Conservation (phyloP, 2,113 vertebrate genomes). For the Illadopsis cleaveri region DNA sequence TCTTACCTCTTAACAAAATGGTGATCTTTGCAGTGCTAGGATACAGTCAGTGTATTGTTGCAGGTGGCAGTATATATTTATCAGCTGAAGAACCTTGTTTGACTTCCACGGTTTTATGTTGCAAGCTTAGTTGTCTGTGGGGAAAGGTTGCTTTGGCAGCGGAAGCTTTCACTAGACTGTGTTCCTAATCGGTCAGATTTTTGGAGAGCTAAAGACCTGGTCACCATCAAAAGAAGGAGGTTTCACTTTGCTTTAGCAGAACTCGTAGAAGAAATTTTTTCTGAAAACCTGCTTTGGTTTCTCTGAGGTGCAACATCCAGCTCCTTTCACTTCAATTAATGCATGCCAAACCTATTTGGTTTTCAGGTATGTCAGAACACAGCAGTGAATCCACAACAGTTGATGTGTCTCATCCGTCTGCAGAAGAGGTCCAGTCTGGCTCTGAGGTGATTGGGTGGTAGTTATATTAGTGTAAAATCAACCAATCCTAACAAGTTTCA, state of each 20-base stretch:
- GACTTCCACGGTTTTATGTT: neutral
- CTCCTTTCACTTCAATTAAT: constrained; percentile 48
- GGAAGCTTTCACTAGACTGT: neutral
- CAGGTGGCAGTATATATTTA: neutral
- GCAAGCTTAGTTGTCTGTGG: neutral
- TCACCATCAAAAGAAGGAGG: neutral
- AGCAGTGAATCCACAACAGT: constrained; percentile 63
- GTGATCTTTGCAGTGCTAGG: neutral
- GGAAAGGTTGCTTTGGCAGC: neutral
- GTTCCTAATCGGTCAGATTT: neutral
- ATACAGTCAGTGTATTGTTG: neutral
- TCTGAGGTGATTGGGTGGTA: constrained; percentile 72
- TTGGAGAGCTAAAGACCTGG: neutral
- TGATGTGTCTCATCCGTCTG: constrained; percentile 62
- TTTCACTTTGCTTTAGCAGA: neutral
- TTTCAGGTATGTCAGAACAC: constrained; percentile 79
- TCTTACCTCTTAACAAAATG: neutral
- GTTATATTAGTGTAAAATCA: constrained; percentile 18
- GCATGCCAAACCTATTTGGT: constrained; percentile 68
- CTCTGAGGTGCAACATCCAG: neutral
- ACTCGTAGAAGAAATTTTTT: neutral
- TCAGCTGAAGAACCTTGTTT: neutral
- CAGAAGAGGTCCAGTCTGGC: constrained; percentile 71
- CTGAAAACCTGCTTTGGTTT: neutral
- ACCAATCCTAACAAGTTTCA: constrained; percentile 26